Evolutionary conservation across 2,797 vertebrate genomes (phyloP).

Genomic region (Phalanger gymnotis): DNA sequence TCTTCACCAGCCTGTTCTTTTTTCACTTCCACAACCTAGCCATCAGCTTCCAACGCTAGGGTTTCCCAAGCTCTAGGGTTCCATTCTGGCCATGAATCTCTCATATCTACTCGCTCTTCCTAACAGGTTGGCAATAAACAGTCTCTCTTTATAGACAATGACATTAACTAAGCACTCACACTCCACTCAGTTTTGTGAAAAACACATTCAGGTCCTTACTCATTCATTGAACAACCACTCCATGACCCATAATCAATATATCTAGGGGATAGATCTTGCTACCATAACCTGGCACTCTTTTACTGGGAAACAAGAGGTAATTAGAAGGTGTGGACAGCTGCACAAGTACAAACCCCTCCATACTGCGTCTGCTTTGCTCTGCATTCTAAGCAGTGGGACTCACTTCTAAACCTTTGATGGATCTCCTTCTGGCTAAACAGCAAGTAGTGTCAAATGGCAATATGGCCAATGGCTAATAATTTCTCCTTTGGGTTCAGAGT

Average conservation of each 20-base stretch:
- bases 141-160: not conserved
- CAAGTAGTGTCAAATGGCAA: not conserved
- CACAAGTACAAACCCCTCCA: not conserved
- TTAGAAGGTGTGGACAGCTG: not conserved
- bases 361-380: not conserved
- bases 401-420: not conserved
- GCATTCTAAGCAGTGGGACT: not conserved
- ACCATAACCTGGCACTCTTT: not conserved
- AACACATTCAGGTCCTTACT: not conserved
- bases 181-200: not conserved
- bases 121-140: not conserved
- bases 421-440: not conserved
- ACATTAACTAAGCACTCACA: not conserved
- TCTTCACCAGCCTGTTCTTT: not conserved
- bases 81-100: not conserved
- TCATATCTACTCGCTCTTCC: not conserved
- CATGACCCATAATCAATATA: not conserved
- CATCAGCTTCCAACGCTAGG: not conserved
- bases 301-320: not conserved
- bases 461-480: not conserved
- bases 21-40: not conserved
- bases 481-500: not conserved
- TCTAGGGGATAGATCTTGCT: not conserved
- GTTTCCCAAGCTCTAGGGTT: not conserved
- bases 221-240: not conserved